Conservation (phyloP, 2,113 vertebrate genomes). For the Sander lucioperca region DNA sequence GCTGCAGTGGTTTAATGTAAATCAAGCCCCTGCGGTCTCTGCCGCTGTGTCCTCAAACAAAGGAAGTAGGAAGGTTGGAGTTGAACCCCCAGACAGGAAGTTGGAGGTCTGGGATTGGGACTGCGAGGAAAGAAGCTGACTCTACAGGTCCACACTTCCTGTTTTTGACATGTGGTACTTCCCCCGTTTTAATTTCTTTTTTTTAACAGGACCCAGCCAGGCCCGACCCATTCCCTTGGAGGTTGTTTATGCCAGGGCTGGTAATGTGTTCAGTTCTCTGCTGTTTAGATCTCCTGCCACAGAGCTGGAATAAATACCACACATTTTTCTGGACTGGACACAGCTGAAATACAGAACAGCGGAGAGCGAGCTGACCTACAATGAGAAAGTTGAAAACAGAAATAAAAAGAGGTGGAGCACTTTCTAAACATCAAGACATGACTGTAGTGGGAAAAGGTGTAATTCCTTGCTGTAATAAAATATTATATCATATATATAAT, state of each 20-base stretch:
- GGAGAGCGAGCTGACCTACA: background rate
- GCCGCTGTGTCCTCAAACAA: constrained; percentile 47
- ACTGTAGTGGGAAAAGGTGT: constrained; percentile 22
- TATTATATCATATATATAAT: too few relatives aligned
- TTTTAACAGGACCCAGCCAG: constrained; percentile 55
- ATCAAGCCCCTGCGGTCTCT: constrained; percentile 12
- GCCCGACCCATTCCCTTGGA: constrained; percentile 48
- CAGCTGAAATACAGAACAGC: constrained; percentile 36
- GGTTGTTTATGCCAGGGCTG: constrained; percentile 49
- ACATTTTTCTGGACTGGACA: constrained; percentile 58
- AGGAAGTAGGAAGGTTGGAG: constrained; percentile 75
- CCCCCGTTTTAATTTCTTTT: constrained; percentile 62
- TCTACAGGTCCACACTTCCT: constrained; percentile 79
- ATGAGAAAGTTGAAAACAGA: constrained; percentile 35
- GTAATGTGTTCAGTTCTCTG: constrained; percentile 56
- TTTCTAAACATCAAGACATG: constrained; percentile 26
- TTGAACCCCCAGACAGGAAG: constrained; percentile 75
- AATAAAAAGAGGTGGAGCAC: constrained; percentile 38
- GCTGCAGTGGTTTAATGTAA: constrained; percentile 15
- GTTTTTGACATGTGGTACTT: constrained; percentile 84
- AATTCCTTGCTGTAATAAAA: constrained; percentile 1
- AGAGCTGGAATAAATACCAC: constrained; percentile 62
- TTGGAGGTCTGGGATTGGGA: constrained; percentile 69
- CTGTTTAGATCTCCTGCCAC: constrained; percentile 54
- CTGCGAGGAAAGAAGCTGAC: constrained; percentile 72